A percentile compares a stretch with the other conserved stretches of the same genome.
Conservation (phyloP, 2,888 invertebrate species). For the Chrysolina americana region DNA sequence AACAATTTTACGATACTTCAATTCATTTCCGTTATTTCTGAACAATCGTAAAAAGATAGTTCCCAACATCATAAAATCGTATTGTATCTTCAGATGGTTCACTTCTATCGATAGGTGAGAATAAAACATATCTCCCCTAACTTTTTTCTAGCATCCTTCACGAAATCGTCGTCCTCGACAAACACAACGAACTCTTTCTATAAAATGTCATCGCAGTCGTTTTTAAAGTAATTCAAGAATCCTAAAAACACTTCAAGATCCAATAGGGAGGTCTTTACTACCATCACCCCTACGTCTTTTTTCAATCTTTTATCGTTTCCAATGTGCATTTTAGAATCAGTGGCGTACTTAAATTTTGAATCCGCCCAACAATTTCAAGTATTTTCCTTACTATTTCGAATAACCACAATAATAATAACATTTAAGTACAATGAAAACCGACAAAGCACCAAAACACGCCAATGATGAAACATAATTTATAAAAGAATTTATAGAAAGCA, state of each 20-base stretch:
- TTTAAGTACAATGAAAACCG: too few species aligned
- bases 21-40: too few species aligned
- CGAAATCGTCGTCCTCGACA: not conserved
- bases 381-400: not conserved
- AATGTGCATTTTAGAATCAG: constrained; percentile 48
- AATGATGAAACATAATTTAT: too few species aligned
- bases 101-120: not conserved
- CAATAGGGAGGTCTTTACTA: constrained; percentile 42
- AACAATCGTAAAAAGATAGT: too few species aligned
- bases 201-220: constrained; percentile 20
- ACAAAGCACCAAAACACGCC: too few species aligned
- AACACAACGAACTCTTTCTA: not conserved
- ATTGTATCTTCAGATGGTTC: too few species aligned
- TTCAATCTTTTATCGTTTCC: constrained; percentile 50
- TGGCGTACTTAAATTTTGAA: not conserved
- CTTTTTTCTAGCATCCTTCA: not conserved
- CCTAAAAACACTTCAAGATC: constrained; percentile 46
- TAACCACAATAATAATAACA: too few species aligned
- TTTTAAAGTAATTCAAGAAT: constrained; percentile 31
- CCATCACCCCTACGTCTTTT: constrained; percentile 39
- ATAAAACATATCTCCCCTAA: not conserved
- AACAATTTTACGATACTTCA: too few species aligned
- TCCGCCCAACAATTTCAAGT: not conserved
- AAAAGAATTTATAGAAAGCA: too few species aligned
- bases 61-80: too few species aligned